Conservation (phyloP, 2,113 vertebrate genomes). For the Upupa epops region DNA sequence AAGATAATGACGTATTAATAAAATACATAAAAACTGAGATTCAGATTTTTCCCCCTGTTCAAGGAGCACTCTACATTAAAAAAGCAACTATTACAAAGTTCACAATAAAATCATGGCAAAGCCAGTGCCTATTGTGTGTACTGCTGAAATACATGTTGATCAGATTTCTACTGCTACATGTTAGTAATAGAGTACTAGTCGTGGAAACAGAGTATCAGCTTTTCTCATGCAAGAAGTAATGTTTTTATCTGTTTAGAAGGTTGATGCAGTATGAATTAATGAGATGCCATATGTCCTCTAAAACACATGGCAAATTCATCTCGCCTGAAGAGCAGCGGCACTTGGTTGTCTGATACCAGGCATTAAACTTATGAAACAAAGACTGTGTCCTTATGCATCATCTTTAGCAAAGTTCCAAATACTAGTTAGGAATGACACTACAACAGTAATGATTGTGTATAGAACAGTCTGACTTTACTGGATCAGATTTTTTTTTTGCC, state of each 20-base stretch:
- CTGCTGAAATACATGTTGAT: not conserved
- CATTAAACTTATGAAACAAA: not conserved
- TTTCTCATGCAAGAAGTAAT: conserved; percentile 62
- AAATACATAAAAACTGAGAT: not conserved
- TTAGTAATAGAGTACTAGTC: conserved; percentile 36
- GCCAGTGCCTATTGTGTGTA: not conserved
- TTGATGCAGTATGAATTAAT: conserved; percentile 34
- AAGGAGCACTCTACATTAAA: not conserved
- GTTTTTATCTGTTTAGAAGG: conserved; percentile 55
- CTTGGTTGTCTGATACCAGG: not conserved
- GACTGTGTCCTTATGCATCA: not conserved
- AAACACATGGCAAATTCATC: conserved; percentile 46
- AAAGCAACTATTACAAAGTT: not conserved
- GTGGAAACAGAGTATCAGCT: conserved; percentile 46
- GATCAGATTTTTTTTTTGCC: not conserved
- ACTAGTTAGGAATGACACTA: not conserved
- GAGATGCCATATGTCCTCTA: conserved; percentile 45
- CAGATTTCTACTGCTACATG: not conserved
- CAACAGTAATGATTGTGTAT: not conserved
- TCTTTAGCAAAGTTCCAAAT: not conserved
- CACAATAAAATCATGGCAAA: not conserved
- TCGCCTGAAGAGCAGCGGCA: not conserved
- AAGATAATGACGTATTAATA: not conserved
- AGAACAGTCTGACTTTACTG: not conserved
- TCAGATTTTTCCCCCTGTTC: not conserved